phyloP scores from a whole-genome alignment of 2,797 vertebrate genomes.

The Sebastes taczanowskii region DNA sequence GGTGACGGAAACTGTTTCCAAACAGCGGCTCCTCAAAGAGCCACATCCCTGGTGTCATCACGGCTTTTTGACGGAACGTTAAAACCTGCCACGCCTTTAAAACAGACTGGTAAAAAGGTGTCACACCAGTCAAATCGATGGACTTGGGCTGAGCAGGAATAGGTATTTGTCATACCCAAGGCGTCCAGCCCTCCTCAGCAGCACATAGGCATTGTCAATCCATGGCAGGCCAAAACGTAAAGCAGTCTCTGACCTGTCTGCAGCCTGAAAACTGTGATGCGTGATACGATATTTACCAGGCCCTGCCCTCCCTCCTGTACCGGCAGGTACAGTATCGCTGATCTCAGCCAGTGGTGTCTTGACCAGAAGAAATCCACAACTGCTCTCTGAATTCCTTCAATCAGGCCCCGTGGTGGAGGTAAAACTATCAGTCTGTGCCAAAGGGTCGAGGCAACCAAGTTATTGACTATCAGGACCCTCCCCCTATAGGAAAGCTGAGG shows the following conservation, averaged over 20 bases:
- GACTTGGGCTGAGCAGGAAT: neutral
- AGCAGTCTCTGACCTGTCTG: neutral
- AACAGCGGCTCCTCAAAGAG: neutral
- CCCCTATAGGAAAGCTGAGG: neutral
- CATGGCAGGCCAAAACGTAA: neutral
- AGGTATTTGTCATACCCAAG: neutral
- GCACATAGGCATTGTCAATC: neutral
- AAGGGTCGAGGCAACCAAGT: neutral
- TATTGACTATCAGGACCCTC: neutral
- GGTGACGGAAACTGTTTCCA: neutral
- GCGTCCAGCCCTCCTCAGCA: neutral
- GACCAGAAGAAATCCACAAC: neutral
- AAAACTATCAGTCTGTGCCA: neutral
- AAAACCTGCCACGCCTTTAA: neutral
- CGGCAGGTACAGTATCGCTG: neutral
- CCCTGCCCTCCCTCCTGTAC: neutral
- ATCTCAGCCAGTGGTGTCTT: neutral
- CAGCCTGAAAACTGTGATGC: neutral
- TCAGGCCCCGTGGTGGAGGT: neutral
- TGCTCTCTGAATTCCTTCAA: neutral
- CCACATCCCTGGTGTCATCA: neutral
- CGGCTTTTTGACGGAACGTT: neutral
- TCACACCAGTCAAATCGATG: neutral
- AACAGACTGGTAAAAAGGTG: neutral
- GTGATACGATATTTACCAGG: neutral